These are phyloP conservation scores for Drosophila burlai DNA, from an alignment of 1,140 invertebrate species.

Conservation along the genomic window DNA sequence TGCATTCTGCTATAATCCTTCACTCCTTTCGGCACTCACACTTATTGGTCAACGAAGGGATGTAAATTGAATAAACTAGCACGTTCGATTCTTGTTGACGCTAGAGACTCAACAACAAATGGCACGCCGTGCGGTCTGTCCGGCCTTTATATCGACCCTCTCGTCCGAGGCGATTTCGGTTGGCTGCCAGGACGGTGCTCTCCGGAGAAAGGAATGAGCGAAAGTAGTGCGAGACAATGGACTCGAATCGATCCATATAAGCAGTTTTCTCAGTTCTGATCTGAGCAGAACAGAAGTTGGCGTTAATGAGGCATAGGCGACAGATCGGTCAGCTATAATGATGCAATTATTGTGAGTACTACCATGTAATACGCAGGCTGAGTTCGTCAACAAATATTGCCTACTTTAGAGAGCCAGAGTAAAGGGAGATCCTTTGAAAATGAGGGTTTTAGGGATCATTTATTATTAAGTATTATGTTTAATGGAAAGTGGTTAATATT, in stretches of 20 bases:
- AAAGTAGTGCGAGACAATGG: constrained; percentile 46
- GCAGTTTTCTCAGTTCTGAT: constrained; percentile 64
- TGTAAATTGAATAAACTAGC: constrained; percentile 67
- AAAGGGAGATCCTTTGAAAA: background rate
- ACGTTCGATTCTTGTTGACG: constrained; percentile 79
- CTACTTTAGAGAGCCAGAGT: background rate
- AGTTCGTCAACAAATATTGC: background rate
- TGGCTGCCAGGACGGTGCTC: constrained; percentile 41
- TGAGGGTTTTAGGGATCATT: no score
- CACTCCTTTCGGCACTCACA: constrained; percentile 30
- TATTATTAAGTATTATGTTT: no score
- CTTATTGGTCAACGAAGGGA: constrained; percentile 78
- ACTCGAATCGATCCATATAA: constrained; percentile 78
- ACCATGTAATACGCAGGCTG: background rate
- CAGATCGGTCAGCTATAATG: constrained; percentile 13
- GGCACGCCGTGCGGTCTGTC: constrained; percentile 60
- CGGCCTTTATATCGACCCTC: constrained; percentile 77
- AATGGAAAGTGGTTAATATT: background rate
- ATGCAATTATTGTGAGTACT: background rate
- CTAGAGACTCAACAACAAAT: constrained; percentile 85
- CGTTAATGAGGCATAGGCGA: constrained; percentile 17
- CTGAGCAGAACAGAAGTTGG: constrained; percentile 18
- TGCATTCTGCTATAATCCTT: constrained; percentile 8
- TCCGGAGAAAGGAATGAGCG: constrained; percentile 29
- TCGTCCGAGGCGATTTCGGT: constrained; percentile 31